These are phyloP conservation scores for Apteryx owenii DNA, from an alignment of 2,113 vertebrate genomes.

Conservation along the genomic window DNA sequence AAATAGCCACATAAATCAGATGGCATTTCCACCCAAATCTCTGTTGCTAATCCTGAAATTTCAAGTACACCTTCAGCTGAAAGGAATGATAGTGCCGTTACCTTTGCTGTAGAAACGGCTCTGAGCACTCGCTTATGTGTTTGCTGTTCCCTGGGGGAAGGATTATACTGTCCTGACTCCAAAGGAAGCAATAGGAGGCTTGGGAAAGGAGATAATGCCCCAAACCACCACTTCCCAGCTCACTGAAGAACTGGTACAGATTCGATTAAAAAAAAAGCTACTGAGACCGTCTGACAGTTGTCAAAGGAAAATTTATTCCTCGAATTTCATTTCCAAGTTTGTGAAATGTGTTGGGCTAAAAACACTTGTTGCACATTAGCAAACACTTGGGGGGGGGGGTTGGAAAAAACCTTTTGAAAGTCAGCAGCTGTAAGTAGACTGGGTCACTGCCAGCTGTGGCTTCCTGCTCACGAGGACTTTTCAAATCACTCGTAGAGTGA, in stretches of 20 bases:
- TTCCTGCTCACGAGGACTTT: neutral
- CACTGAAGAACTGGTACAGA: neutral
- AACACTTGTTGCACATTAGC: neutral
- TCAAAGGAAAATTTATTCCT: constrained; percentile 21
- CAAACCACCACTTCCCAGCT: neutral
- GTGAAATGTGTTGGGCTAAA: neutral
- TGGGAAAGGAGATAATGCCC: neutral
- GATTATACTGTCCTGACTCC: neutral
- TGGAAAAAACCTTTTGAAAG: neutral
- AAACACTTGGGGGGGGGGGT: neutral
- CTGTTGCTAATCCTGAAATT: constrained; percentile 3
- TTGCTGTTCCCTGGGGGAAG: neutral
- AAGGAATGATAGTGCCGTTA: neutral
- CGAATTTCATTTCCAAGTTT: neutral
- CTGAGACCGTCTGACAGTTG: neutral
- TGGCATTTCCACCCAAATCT: neutral
- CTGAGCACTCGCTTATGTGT: neutral
- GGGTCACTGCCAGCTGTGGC: neutral
- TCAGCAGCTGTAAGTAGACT: accelerated
- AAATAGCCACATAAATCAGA: neutral
- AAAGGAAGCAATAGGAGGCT: neutral
- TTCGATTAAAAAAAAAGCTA: neutral
- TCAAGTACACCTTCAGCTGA: neutral
- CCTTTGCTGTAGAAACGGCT: neutral
- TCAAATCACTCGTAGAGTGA: neutral